Base-by-base conservation (phyloP, 2,113 vertebrate genomes). In the Dicaeum eximium region DNA sequence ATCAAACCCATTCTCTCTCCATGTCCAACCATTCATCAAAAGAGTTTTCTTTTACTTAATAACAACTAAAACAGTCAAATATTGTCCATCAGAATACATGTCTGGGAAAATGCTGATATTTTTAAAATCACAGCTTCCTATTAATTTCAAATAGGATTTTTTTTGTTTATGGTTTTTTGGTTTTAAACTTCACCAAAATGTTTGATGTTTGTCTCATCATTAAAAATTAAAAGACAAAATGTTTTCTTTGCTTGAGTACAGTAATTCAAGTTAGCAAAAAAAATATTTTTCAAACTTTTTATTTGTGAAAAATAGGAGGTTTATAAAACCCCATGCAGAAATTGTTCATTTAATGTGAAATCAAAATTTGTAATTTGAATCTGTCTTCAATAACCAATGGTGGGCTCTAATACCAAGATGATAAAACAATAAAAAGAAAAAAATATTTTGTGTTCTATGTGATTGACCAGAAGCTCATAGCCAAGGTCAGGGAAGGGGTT, bases 161-260 rank as follows among this genome's bases (percentile, higher is more conserved):
- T 80, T 79, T 77, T 57, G 3, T 71, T 69, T 25, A 10, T 16
- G 13, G 1, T 0, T 0, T 7, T 24, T 1, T 0, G 3, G 7
- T n/a, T 82, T 67, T 38, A 13, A 75, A 10, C 11, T 50, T 42
- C 30, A 18, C 16, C 23, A 7, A 61, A 78, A 51, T 37, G 1
- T 42, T 83, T 64, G 11, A 11, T 31, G 4, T 20, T 21, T 45
- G 6, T 9, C 11, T 65, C 50, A 42, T 38, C 30, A 53, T 66
- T 61, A 47, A 80, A 86, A 74, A 22, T 19, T 2, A 60, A 22
- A 83, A 74, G 3, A 6, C 2, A 65, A 61, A 79, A 60, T 37
- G 1, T 58, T 80, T 80, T 7, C 13, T 82, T 83, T 71, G 4
- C 30, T 35, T 47, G 22, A 45, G 9, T 47, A 22, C 7, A 44